These are phyloP conservation scores for Gerris lacustris DNA, from an alignment of 2,888 invertebrate species.

Conservation along the genomic window DNA sequence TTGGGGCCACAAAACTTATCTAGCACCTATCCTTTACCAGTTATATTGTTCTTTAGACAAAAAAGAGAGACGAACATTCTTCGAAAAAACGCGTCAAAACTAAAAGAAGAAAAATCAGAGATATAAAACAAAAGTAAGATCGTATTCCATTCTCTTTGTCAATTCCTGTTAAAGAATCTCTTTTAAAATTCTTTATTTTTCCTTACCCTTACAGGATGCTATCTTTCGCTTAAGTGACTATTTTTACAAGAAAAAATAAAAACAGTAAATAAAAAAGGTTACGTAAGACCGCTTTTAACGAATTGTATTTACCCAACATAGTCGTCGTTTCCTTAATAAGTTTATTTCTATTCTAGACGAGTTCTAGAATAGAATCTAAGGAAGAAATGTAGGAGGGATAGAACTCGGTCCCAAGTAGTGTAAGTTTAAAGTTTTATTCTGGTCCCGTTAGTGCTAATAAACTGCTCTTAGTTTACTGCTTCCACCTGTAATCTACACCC, in stretches of 20 bases:
- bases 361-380: neutral
- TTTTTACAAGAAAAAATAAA: neutral
- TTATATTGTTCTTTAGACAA: neutral
- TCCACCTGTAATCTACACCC: too few species aligned
- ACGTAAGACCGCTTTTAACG: neutral
- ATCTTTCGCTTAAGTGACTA: neutral
- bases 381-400: too few species aligned
- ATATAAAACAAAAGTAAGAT: constrained; percentile 5
- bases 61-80: neutral
- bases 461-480: too few species aligned
- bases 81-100: neutral
- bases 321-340: neutral
- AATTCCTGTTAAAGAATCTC: constrained; percentile 5
- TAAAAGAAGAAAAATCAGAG: neutral
- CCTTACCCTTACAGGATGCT: neutral
- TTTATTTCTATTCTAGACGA: neutral
- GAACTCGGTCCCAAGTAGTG: too few species aligned
- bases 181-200: neutral
- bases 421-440: too few species aligned
- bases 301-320: neutral
- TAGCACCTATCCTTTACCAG: neutral
- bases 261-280: neutral
- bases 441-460: too few species aligned
- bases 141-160: constrained; percentile 1
- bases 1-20: constrained; percentile 1